Conservation (phyloP, 2,113 vertebrate genomes). For the Pomatorhinus ruficollis region DNA sequence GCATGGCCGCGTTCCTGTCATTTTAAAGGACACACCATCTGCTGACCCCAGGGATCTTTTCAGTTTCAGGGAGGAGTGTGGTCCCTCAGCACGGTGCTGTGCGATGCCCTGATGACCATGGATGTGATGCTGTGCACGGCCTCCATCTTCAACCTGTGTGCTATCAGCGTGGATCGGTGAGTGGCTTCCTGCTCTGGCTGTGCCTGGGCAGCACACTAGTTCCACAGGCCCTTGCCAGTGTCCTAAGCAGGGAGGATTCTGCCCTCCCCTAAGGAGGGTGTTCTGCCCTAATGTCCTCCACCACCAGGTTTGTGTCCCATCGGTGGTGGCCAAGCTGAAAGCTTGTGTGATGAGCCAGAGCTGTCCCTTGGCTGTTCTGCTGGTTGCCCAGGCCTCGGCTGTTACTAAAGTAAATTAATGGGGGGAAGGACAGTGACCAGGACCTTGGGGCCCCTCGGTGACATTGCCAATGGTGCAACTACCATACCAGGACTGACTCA, state of each 20-base stretch:
- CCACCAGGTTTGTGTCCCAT: neutral
- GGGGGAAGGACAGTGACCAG: no score
- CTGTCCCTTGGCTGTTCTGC: neutral
- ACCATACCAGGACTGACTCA: neutral
- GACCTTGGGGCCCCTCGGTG: neutral
- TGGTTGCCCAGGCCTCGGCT: neutral
- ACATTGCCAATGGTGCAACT: neutral
- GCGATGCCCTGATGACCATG: constrained; percentile 92
- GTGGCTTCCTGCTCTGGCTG: neutral
- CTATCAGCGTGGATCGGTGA: constrained; percentile 91
- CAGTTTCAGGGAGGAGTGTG: constrained; percentile 93
- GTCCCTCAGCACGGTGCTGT: constrained; percentile 80
- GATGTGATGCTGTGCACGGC: constrained; percentile 95
- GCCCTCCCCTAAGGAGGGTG: neutral
- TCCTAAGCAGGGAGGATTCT: neutral
- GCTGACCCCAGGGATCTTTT: neutral
- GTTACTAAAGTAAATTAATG: neutral
- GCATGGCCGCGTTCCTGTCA: fast-evolving
- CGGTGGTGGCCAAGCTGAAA: neutral
- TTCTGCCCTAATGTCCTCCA: neutral
- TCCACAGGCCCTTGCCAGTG: neutral
- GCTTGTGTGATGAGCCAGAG: neutral
- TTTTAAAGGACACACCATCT: neutral
- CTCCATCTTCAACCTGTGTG: constrained; percentile 94
- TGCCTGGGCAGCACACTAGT: neutral